Conservation (phyloP, 1,140 invertebrate genomes). For the Hormaphis cornu region DNA sequence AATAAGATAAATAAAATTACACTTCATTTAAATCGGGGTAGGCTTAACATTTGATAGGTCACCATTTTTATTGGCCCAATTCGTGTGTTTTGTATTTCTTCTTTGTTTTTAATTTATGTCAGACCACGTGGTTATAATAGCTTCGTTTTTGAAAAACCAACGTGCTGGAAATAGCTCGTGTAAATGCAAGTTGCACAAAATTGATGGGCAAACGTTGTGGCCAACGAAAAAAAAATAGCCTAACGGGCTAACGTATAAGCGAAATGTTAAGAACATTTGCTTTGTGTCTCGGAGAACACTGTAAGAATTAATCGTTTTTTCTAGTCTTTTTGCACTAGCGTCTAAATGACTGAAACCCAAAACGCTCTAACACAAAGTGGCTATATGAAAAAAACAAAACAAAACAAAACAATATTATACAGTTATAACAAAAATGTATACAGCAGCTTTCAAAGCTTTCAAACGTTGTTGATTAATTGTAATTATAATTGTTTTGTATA, state of each 20-base stretch:
- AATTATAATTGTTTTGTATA: too few relatives aligned
- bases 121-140: not conserved
- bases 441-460: too few relatives aligned
- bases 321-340: not conserved
- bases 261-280: not conserved
- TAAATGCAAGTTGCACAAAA: not conserved
- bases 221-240: not conserved
- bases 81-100: not conserved
- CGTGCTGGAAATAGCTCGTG: not conserved
- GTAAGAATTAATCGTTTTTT: conserved; percentile 6
- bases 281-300: not conserved
- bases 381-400: too few relatives aligned
- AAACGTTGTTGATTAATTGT: too few relatives aligned
- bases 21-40: too few relatives aligned
- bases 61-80: too few relatives aligned
- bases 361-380: too few relatives aligned
- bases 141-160: not conserved
- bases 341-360: not conserved
- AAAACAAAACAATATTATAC: too few relatives aligned
- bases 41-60: too few relatives aligned
- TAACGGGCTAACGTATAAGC: not conserved
- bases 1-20: too few relatives aligned
- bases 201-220: not conserved
- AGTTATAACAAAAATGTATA: too few relatives aligned
- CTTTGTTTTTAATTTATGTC: not conserved